A percentile compares a stretch with the other conserved stretches of the same genome.
Evolutionary conservation across 2,888 invertebrate species (phyloP).

Genomic region (Axea sp.): DNA sequence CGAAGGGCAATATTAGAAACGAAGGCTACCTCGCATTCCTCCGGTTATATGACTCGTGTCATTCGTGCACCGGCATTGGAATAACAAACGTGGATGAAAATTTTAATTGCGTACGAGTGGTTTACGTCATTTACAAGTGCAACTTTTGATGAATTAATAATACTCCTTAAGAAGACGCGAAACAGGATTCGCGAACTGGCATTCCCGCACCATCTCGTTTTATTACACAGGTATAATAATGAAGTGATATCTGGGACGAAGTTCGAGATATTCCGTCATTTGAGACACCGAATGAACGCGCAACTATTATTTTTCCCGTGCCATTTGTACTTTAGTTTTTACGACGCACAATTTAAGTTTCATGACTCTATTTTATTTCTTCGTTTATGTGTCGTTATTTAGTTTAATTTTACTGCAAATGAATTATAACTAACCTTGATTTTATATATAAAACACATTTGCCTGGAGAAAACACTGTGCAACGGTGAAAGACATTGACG

Average conservation of each 20-base stretch:
- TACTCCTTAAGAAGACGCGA: constrained; percentile 5
- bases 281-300: constrained; percentile 1
- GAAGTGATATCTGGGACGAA: constrained; percentile 14
- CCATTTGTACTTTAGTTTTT: not conserved
- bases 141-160: constrained; percentile 51
- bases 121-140: constrained; percentile 11
- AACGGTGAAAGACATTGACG: too few species aligned
- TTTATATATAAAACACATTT: too few species aligned
- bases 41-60: constrained; percentile 27
- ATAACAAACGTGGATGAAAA: constrained; percentile 34
- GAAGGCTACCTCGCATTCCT: constrained; percentile 25
- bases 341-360: not conserved
- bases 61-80: constrained; percentile 34
- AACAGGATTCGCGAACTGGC: not conserved
- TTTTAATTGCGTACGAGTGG: constrained; percentile 38
- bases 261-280: constrained; percentile 9
- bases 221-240: constrained; percentile 5
- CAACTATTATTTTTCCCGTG: not conserved
- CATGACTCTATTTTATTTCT: constrained; percentile 4
- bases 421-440: too few species aligned
- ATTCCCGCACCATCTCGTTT: constrained; percentile 1
- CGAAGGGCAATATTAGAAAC: constrained; percentile 53
- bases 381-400: constrained; percentile 1
- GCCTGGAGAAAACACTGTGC: too few species aligned
- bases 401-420: not conserved